A percentile compares a stretch with the other conserved stretches of the same genome.
Conservation (phyloP, 1,140 invertebrate genomes). For the Adoxophyes honmai region DNA sequence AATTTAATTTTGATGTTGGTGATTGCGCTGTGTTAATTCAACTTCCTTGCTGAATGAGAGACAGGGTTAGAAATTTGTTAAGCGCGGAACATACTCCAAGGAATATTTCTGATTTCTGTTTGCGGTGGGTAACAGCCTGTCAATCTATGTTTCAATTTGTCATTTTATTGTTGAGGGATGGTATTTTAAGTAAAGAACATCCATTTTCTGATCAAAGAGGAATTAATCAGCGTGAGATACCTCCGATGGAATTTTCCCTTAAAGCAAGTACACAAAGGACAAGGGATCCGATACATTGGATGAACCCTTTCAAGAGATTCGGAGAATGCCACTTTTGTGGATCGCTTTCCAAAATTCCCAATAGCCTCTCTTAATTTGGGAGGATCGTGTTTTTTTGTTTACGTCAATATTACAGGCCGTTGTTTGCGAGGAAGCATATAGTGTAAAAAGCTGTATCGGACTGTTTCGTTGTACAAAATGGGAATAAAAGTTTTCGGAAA, state of each 20-base stretch:
- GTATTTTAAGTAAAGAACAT: slow-evolving; percentile 4
- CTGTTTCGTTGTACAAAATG: slow-evolving; percentile 14
- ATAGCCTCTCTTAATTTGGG: too few species aligned
- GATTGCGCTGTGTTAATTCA: too few species aligned
- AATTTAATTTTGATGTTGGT: too few species aligned
- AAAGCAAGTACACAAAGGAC: background rate
- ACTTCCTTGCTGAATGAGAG: too few species aligned
- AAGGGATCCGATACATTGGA: background rate
- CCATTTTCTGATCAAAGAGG: background rate
- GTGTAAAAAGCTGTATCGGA: slow-evolving; percentile 8
- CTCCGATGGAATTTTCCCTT: background rate
- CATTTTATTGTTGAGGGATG: too few species aligned
- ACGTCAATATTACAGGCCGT: too few species aligned
- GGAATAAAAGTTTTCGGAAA: slow-evolving; percentile 10
- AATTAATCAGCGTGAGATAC: background rate
- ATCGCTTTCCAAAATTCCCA: background rate
- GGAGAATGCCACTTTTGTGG: background rate
- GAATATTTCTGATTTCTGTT: too few species aligned
- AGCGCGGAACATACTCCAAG: too few species aligned
- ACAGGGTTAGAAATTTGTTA: too few species aligned
- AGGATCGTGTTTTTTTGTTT: too few species aligned
- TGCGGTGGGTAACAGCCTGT: too few species aligned
- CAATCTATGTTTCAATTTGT: too few species aligned
- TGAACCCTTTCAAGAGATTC: slow-evolving; percentile 1
- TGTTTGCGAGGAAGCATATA: background rate